Conservation (phyloP, 2,888 invertebrate species). For the Habrosyne pyritoides region DNA sequence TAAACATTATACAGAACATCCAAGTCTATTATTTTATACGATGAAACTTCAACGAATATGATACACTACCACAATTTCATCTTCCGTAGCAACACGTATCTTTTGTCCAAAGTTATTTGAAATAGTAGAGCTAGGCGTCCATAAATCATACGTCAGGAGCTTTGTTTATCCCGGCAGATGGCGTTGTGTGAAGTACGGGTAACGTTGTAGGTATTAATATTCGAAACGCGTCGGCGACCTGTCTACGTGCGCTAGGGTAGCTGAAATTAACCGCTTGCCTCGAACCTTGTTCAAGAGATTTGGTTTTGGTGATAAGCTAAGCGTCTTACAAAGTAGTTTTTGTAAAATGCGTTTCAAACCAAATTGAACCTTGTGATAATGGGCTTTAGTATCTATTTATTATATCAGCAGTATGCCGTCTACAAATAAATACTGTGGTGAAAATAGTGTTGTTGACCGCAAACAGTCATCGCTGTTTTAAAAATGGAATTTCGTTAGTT, state of each 20-base stretch:
- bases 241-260: conserved; percentile 33
- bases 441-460: too few species aligned
- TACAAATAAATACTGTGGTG: too few species aligned
- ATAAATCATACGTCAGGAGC: conserved; percentile 37
- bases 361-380: too few species aligned
- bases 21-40: not conserved
- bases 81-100: conserved; percentile 16
- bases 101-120: conserved; percentile 22
- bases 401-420: too few species aligned
- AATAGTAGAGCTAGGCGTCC: conserved; percentile 18
- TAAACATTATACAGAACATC: not conserved
- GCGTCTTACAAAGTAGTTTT: not conserved
- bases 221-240: conserved; percentile 34
- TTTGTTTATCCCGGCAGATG: conserved; percentile 38
- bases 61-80: conserved; percentile 10
- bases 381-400: too few species aligned
- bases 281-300: conserved; percentile 1
- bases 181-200: conserved; percentile 14
- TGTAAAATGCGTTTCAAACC: not conserved
- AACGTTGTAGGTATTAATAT: conserved; percentile 36
- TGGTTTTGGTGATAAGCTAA: conserved; percentile 5
- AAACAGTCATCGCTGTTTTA: too few species aligned
- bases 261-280: conserved; percentile 30
- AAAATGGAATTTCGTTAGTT: too few species aligned
- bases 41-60: conserved; percentile 2